Evolutionary conservation across 1,140 invertebrate species (phyloP).

Genomic region (Matsumurasca onukii): DNA sequence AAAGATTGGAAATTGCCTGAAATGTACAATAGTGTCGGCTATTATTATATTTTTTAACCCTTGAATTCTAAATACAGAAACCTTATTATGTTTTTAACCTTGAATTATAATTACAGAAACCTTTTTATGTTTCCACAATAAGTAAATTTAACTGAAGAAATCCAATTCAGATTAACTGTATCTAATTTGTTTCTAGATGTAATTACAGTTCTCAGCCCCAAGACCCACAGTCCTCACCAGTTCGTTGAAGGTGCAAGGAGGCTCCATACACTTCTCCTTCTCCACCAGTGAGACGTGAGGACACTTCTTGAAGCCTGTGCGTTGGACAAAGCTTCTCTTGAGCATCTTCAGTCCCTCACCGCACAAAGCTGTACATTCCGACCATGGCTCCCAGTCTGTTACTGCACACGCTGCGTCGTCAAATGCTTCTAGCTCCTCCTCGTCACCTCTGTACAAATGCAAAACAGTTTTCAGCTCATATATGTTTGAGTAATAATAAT

Average conservation of each 20-base stretch:
- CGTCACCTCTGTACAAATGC: conserved; percentile 30
- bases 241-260: conserved; percentile 57
- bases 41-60: too few species aligned
- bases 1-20: too few species aligned
- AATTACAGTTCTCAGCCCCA: too few species aligned
- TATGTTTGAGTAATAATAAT: not conserved
- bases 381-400: conserved; percentile 76
- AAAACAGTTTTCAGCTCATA: not conserved
- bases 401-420: conserved; percentile 64
- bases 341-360: conserved; percentile 76
- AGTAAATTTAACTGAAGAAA: too few species aligned
- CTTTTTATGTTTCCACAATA: too few species aligned
- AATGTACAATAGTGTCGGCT: too few species aligned
- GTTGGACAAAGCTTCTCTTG: conserved; percentile 65
- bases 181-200: too few species aligned
- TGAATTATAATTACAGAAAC: too few species aligned
- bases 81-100: too few species aligned
- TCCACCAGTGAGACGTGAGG: conserved; percentile 67
- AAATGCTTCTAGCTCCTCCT: conserved; percentile 43
- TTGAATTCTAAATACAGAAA: too few species aligned
- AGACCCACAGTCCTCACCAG: conserved; percentile 37
- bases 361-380: conserved; percentile 79
- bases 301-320: conserved; percentile 75
- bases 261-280: conserved; percentile 72
- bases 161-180: too few species aligned